Base-by-base conservation (phyloP, 2,888 invertebrate genomes). In the Nudaria mundana region DNA sequence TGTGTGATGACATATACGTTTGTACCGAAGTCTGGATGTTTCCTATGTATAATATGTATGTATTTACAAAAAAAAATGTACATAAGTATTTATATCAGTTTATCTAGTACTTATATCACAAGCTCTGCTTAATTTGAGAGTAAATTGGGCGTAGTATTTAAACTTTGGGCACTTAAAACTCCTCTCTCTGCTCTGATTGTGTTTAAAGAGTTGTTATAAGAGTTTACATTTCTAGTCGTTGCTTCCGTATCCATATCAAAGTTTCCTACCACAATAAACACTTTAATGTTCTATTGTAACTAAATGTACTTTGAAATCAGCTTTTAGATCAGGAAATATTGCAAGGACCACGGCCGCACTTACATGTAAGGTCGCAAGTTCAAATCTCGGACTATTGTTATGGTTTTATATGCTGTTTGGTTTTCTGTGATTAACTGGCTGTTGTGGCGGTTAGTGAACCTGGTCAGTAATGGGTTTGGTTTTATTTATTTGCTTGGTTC, bases 281-380 rank as follows among this genome's bases (percentile, higher is more conserved):
- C 35, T 58, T 28, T 58, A 60, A 58, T 60, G 58, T 47, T 61
- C 58, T 18, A 58, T 58, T 58, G 58, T 58, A 26, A 59, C 38
- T 30, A 30, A 34, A 45, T 44, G 60, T 56, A 55, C 56, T 52
- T 44, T 56, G 56, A 59, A 56, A 59, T 44, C 12, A 40, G 34
- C 33, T 39, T 48, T n/a, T n/a, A n/a, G n/a, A 46, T 49, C 36
- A 32, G 45, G 46, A 44, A 59, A 48, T 47, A 33, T 36, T 18
- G 23, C 26, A n/a, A 7, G 15, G 11, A 23, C 28, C 14, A 15
- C 4, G 16, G 16, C n/a, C 20, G 22, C 16, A 10, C 11, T 8
- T 14, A n/a, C 26, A 8, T 20, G 24, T 13, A 37, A 13, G 37
- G 25, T 32, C 31, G 14, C 20, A 12, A 8, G 30, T 28, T 37